Evolutionary conservation across 2,113 vertebrate species (phyloP), one percentile per base, ranked within the genome.

Genomic region (Sciurus niger): DNA sequence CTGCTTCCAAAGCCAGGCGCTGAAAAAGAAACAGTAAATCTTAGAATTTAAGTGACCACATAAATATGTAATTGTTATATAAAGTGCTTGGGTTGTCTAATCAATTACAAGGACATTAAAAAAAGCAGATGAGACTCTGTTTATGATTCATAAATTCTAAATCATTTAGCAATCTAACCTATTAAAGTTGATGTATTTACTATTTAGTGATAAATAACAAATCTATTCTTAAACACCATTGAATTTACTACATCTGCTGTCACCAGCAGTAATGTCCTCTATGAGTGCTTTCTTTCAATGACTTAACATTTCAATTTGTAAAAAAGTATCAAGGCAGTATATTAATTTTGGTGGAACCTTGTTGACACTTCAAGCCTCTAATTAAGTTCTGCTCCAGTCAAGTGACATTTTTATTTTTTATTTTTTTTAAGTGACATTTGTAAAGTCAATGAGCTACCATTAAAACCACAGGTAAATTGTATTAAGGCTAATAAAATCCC

Each of bases 1-100:
- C 99, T 28, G 99, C 99, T 98, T 99, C 99, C 97, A 99, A 98
- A 93, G 99, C 99, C 48, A 99, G 99, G 95, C 99, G 99, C 99
- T 99, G 98, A 79, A 97, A 98, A 98, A 98, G 97, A 98, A 98
- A 96, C 83, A 84, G 98, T 30, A 98, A 90, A 84, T 74, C 32
- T 96, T 88, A 96, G 77, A 58, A 84, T 76, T 92, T 60, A 92
- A 32, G 92, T 83, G 55, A 83, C 17, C 9, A 72, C 10, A 79
- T 25, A 24, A 83, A 83, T 63, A 92, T 34, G 4, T 11, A 78
- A 70, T 63, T 83, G 17, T 67, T 93, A 60, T 0, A 89, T 2
- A 93, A 85, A 87, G 3, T 53, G 4, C 8, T 93, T 84, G 30
- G 48, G 43, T 34, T 82, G 78, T 90, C 72, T 79, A 84, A 96